phyloP scores from a whole-genome alignment of 2,888 invertebrate species.

The Rotaria magnacalcarata region DNA sequence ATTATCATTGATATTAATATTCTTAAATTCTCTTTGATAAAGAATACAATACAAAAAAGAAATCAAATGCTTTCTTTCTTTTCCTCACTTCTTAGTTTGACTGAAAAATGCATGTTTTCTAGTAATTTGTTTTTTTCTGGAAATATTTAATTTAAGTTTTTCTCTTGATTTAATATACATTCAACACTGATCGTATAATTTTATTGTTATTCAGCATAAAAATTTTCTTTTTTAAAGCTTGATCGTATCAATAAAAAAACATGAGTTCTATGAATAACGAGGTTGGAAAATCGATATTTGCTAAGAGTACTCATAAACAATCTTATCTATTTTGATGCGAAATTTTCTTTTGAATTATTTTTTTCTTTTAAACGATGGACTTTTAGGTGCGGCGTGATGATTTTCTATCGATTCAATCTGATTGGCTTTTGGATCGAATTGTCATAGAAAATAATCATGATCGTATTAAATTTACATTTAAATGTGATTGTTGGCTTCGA shows the following conservation, averaged over 20 bases:
- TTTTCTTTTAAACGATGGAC: not conserved
- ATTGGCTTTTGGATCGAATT: not conserved
- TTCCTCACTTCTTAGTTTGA: too few species aligned
- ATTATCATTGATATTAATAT: too few species aligned
- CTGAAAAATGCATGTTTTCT: too few species aligned
- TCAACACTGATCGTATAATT: not conserved
- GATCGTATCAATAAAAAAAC: not conserved
- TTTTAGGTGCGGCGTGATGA: not conserved
- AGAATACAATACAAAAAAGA: too few species aligned
- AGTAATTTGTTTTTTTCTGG: too few species aligned
- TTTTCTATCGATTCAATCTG: not conserved
- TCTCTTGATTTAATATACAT: not conserved
- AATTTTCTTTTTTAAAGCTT: not conserved
- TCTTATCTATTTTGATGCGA: too few species aligned
- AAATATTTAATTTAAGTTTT: too few species aligned
- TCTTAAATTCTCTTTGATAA: too few species aligned
- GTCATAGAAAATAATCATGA: not conserved
- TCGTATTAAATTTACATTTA: not conserved
- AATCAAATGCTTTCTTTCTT: too few species aligned
- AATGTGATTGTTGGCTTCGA: not conserved
- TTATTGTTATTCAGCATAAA: not conserved
- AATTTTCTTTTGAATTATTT: not conserved
- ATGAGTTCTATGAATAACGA: not conserved
- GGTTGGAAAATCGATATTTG: not conserved
- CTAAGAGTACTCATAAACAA: too few species aligned